A percentile compares a stretch with the other conserved stretches of the same genome.
Evolutionary conservation across 2,797 vertebrate genomes (phyloP).

Genomic region (Amblyraja radiata): DNA sequence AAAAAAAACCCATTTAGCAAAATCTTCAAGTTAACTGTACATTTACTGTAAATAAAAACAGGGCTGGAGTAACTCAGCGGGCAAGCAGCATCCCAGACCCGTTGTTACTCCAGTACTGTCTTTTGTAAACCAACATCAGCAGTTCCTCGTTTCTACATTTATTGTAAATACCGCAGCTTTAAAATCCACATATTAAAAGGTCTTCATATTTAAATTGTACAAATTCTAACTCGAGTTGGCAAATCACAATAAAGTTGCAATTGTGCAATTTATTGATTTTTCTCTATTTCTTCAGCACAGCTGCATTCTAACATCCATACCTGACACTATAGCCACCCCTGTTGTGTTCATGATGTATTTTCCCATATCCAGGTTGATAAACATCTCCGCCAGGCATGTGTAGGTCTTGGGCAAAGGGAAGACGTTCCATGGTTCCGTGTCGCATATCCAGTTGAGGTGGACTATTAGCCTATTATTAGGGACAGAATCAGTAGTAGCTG

Average conservation of each 20-base stretch:
- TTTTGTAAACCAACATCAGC: too few species aligned
- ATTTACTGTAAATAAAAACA: neutral
- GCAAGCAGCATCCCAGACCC: too few species aligned
- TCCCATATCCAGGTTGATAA: conserved; percentile 77
- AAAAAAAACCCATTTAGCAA: neutral
- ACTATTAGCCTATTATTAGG: conserved; percentile 6
- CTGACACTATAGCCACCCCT: conserved; percentile 77
- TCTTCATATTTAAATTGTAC: too few species aligned
- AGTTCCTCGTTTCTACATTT: neutral
- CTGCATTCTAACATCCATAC: conserved; percentile 47
- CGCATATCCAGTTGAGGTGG: conserved; percentile 62
- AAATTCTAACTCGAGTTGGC: too few species aligned
- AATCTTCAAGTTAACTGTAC: neutral
- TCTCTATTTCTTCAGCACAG: neutral
- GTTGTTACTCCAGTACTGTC: too few species aligned
- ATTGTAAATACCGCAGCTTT: neutral
- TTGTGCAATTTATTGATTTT: too few species aligned
- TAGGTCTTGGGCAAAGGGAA: conserved; percentile 79
- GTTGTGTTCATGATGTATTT: conserved; percentile 69
- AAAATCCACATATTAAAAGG: neutral
- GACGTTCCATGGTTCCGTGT: conserved; percentile 75
- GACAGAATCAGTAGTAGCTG: too few species aligned
- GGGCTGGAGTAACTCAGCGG: too few species aligned
- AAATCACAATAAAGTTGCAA: too few species aligned
- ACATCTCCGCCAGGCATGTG: conserved; percentile 71